Base-by-base conservation (phyloP, 2,888 invertebrate genomes). In the Drosophila cognata region DNA sequence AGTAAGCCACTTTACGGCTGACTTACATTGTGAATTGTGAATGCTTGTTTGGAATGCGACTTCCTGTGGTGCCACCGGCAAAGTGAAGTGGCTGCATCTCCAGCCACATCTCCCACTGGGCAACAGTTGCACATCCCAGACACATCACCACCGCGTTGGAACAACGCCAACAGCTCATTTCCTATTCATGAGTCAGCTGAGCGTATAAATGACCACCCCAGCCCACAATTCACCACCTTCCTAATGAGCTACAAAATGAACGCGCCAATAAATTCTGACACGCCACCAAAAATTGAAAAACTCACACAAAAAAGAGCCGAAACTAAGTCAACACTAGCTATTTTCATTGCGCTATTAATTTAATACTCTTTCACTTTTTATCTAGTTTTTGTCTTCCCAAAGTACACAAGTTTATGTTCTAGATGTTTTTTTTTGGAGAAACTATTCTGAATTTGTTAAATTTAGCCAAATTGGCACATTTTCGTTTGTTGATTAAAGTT, bases 231-330 rank as follows among this genome's bases (percentile, higher is more conserved):
- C 36, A 1, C 13, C 25, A 28, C 18, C 55, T n/a, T 33, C 4
- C 58, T 82, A 81, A 85, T 84, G 73, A 79, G 71, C 85, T 71
- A 70, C 84, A 69, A 89, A 89, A 86, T 73, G 84, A 81, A 69
- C 63, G 38, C 18, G 82, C 90, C 90, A 86, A 86, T 86, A 89
- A 89, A 86, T 89, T 82, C 83, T 77, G 83, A 80, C 85, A 86
- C 85, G 90, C 90, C 71, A 89, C 82, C 74, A 84, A 84, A 25
- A 82, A 74, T 71, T 74, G 63, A 71, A 83, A 77, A 58, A 36
- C 51, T 50, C 64, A 51, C 28, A 53, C 55, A 63, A 46, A 25
- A 25, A 16, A 36, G 21, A 64, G 28, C 11, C n/a, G 29, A 51
- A 43, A 60, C 41, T n/a, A 56, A 43, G 56, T 56, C 52, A 36